Evolutionary conservation across 2,888 invertebrate species (phyloP).

Genomic region (Corbicula japonica): DNA sequence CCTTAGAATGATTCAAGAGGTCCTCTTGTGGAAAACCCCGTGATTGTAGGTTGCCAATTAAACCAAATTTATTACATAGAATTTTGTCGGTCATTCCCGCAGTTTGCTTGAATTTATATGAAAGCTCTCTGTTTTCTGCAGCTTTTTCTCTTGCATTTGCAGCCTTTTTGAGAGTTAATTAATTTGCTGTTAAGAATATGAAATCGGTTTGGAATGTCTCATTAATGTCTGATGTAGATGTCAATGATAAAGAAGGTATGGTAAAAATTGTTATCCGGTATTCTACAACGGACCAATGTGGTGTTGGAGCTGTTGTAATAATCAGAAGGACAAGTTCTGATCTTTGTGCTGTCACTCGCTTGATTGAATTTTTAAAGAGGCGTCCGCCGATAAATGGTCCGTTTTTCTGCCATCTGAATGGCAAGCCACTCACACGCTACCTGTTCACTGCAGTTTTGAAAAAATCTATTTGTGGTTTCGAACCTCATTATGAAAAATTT

Average conservation of each 20-base stretch:
- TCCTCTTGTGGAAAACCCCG: too few relatives aligned
- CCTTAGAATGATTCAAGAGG: too few relatives aligned
- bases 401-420: too few relatives aligned
- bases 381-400: too few relatives aligned
- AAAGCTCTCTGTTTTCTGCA: not conserved
- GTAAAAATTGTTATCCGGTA: not conserved
- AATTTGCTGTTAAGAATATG: not conserved
- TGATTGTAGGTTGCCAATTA: constrained; percentile 8
- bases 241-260: not conserved
- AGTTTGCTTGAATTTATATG: not conserved
- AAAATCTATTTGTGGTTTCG: too few relatives aligned
- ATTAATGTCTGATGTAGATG: not conserved
- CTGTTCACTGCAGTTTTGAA: too few relatives aligned
- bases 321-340: too few relatives aligned
- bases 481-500: too few relatives aligned
- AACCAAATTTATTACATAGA: not conserved
- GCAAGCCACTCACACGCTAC: too few relatives aligned
- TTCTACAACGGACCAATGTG: constrained; percentile 1
- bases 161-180: constrained; percentile 1
- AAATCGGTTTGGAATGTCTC: not conserved
- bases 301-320: too few relatives aligned
- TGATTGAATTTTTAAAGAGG: too few relatives aligned
- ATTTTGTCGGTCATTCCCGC: not conserved
- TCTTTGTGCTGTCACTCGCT: too few relatives aligned
- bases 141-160: not conserved